Evolutionary conservation across 2,797 vertebrate species (phyloP), one percentile per base, ranked within the genome.

Genomic region (Spinus olivaceus): DNA sequence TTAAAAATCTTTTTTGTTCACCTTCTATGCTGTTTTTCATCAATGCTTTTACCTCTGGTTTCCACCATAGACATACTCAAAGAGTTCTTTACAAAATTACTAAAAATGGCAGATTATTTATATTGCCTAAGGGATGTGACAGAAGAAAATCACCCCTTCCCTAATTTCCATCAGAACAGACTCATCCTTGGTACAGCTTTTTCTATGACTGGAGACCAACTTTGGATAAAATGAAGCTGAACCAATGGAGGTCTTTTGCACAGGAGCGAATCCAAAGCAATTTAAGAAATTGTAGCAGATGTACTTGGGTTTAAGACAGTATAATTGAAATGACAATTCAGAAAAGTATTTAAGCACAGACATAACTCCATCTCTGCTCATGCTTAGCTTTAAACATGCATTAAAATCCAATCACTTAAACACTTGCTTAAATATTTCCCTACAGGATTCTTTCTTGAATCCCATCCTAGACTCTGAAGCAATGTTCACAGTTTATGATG

Each of bases 331-430:
- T 32, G 39, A 46, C 15, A 92, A 87, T 94, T 93, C 70, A 56
- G 49, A 53, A 71, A 83, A 81, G 81, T 87, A 65, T 82, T 97
- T 96, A 95, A 94, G 35, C 53, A 78, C 60, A 95, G 74, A 71
- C 20, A 46, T 94, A 86, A 74, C 67, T 87, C 46, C 49, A 61
- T 82, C 28, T 74, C 60, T 80, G 56, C 53, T 92, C 86, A 69
- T 33, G 32, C 49, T 84, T 60, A 70, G 56, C 66, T 88, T 93
- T 86, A 94, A 83, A 81, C 35, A 49, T n/a, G 25, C 44, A 44
- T 95, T 97, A 91, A 92, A 93, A 82, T 80, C 61, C 49, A 67
- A 54, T 87, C 86, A 78, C 44, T 84, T 91, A 92, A 88, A 77
- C 61, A 90, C 46, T 51, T 35, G 50, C 46, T 80, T 78, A 93